Conservation (phyloP, 2,113 vertebrate genomes). For the Sciurus niger region DNA sequence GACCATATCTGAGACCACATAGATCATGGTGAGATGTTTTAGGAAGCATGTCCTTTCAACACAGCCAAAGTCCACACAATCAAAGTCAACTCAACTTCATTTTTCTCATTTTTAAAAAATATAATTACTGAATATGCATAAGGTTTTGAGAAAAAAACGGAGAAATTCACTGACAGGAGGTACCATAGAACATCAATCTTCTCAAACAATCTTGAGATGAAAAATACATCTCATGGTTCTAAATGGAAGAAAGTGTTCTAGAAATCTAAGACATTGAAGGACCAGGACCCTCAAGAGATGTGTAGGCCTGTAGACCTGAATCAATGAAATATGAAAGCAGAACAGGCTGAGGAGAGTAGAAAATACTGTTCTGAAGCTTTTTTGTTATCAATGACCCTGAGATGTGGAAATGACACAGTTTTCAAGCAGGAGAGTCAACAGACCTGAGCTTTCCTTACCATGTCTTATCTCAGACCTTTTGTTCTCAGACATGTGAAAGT, state of each 20-base stretch:
- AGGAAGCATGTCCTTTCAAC: background rate
- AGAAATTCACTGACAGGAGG: background rate
- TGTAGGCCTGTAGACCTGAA: background rate
- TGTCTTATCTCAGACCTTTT: background rate
- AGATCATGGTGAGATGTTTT: background rate
- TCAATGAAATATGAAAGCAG: background rate
- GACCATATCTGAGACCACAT: background rate
- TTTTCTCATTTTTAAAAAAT: background rate
- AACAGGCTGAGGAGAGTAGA: background rate
- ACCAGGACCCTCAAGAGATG: background rate
- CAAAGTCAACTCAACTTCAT: background rate
- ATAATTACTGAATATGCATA: background rate
- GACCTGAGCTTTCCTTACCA: background rate
- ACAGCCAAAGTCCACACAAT: background rate
- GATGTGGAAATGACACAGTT: slow-evolving; percentile 9
- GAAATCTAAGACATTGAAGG: background rate
- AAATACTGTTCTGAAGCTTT: background rate
- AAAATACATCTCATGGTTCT: background rate
- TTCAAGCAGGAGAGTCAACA: background rate
- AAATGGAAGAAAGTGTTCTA: background rate
- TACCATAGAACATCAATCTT: background rate
- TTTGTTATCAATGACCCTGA: background rate
- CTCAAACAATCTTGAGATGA: background rate
- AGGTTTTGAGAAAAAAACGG: background rate
- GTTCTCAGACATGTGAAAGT: background rate